phyloP scores from a whole-genome alignment of 2,888 invertebrate genomes.

The Oscheius sp. region DNA sequence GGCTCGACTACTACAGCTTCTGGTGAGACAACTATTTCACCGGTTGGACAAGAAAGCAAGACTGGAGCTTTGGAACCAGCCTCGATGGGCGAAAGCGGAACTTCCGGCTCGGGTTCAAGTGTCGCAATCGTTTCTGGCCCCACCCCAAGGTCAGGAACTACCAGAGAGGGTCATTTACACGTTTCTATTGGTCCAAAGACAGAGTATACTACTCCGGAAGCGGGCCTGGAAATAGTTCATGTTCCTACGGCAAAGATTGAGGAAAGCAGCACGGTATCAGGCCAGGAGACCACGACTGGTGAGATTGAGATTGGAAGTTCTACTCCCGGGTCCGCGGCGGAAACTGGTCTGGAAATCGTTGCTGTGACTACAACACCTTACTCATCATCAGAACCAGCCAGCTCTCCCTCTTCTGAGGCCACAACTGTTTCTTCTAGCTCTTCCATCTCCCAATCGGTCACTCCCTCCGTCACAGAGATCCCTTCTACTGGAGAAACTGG shows the following conservation, averaged over 20 bases:
- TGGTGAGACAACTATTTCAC: too few species aligned
- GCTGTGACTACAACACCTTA: slow-evolving; percentile 12
- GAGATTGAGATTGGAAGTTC: background rate
- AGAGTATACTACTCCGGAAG: slow-evolving; percentile 5
- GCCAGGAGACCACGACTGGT: background rate
- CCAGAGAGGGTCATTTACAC: slow-evolving; percentile 1
- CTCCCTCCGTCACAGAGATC: background rate
- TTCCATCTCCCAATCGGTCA: background rate
- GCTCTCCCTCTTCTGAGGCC: background rate
- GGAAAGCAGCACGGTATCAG: background rate
- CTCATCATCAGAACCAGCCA: slow-evolving; percentile 12
- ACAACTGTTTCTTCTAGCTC: background rate
- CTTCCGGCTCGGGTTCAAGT: too few species aligned
- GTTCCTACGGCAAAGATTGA: background rate
- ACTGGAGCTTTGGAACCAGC: background rate
- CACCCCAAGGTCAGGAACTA: slow-evolving; percentile 5
- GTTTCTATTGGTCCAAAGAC: slow-evolving; percentile 19
- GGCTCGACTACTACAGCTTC: background rate
- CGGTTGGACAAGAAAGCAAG: background rate
- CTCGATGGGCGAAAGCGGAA: background rate
- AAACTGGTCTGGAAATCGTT: slow-evolving; percentile 31
- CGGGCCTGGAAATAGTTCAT: slow-evolving; percentile 25
- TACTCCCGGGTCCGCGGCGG: slow-evolving; percentile 5
- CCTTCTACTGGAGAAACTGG: slow-evolving; percentile 21
- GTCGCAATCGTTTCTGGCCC: background rate